A percentile compares a stretch with the other conserved stretches of the same genome.
These are phyloP conservation scores for Archivesica marissinica DNA, from an alignment of 1,140 invertebrate genomes.

Conservation along the genomic window DNA sequence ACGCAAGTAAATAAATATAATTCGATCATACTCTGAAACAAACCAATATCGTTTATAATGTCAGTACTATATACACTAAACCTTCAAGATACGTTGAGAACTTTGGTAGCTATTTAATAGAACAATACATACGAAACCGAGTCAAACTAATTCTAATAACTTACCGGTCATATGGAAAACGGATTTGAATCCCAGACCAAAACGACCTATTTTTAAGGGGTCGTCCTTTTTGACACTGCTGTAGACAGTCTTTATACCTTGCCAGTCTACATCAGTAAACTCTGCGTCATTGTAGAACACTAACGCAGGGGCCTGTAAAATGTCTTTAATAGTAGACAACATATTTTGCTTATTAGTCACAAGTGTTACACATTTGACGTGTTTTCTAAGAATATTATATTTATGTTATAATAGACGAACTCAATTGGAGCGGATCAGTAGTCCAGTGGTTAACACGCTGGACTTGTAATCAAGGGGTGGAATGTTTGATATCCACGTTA, in stretches of 20 bases:
- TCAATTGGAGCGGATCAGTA: too few relatives aligned
- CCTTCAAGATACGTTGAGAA: too few relatives aligned
- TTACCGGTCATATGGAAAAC: slow-evolving; percentile 80
- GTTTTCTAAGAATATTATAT: neutral
- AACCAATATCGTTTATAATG: too few relatives aligned
- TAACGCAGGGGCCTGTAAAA: slow-evolving; percentile 73
- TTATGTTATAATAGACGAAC: neutral
- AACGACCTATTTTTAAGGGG: slow-evolving; percentile 77
- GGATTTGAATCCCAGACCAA: slow-evolving; percentile 80
- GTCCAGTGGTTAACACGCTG: too few relatives aligned
- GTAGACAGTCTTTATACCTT: slow-evolving; percentile 71
- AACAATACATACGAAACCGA: too few relatives aligned
- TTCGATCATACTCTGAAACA: too few relatives aligned
- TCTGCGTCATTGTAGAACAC: slow-evolving; percentile 76
- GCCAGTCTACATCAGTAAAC: slow-evolving; percentile 76
- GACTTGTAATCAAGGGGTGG: neutral
- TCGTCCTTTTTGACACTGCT: slow-evolving; percentile 76
- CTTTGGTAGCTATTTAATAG: too few relatives aligned
- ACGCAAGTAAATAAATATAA: too few relatives aligned
- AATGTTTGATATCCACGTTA: too few relatives aligned
- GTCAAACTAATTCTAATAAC: too few relatives aligned
- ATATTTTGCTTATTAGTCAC: neutral
- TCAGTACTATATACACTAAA: too few relatives aligned
- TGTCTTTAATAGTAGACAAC: neutral
- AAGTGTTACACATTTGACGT: neutral